Evolutionary conservation across 2,113 vertebrate species (phyloP), one percentile per base, ranked within the genome.

Genomic region (Eulacestoma nigropectus): DNA sequence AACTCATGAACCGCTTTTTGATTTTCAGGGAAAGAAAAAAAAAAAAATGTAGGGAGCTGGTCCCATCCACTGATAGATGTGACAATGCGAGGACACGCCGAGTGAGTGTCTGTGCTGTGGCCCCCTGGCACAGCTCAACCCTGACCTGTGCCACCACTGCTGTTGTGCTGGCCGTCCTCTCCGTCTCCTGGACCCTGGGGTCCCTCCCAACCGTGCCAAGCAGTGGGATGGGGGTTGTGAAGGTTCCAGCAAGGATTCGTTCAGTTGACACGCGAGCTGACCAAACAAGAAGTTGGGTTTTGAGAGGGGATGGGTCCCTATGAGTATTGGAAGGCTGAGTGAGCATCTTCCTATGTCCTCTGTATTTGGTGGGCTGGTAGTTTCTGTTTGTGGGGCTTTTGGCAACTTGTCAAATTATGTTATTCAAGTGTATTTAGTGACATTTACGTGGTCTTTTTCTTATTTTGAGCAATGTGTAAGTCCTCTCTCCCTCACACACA

Each of bases 1-100:
- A 97, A 98, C 97, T 98, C 94, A 98, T 98, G 98, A 98, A 97
- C 96, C 6, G 95, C 96, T 93, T 95, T 97, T 97, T 97, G 97
- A 96, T 97, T 96, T 97, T 95, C 84, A 77, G 32, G 72, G 29
- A 53, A 88, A 52, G 73, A 6, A 81, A 69, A 68, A 93, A 93
- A 81, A 64, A 81, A 53, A 67, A 77, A 95, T 67, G 73, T 57
- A 90, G 86, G 94, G 95, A 97, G 93, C 69, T 88, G 76, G 88
- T 95, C 80, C 95, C 81, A 81, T 85, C 41, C 56, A 68, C 67
- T 4, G 19, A 73, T 84, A 77, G 84, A 80, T 77, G 73, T 70
- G 92, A 89, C 82, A 86, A 4, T 8, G 78, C 3, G 39, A 35
- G 76, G 59, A 42, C 11, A 16, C 0, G 2, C 19, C 0, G 2